Evolutionary conservation across 92 coral and sea anemone genomes (phyloP).

Genomic region (Paragorgia papillata): DNA sequence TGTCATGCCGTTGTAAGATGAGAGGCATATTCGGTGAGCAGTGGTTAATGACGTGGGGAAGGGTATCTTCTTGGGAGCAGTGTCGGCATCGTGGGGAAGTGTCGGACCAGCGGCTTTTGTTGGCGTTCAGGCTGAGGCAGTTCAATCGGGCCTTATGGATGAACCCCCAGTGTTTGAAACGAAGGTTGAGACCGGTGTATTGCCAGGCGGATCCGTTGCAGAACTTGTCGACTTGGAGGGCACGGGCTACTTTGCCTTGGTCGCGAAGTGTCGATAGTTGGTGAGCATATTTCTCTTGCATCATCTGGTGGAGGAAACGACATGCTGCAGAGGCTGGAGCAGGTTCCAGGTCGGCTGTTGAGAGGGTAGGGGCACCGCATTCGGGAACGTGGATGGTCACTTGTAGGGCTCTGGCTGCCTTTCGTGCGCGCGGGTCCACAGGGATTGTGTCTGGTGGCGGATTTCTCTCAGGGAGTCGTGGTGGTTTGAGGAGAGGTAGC

Average conservation of each 20-base stretch:
- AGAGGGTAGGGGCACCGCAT: constrained; percentile 6
- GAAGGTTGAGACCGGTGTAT: constrained; percentile 21
- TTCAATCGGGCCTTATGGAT: constrained; percentile 52
- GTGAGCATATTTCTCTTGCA: not conserved
- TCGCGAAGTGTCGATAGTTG: not conserved
- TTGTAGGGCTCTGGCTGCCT: constrained; percentile 14
- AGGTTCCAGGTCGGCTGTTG: constrained; percentile 9
- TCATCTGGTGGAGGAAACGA: not conserved
- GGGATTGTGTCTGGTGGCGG: constrained; percentile 7
- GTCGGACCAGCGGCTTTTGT: constrained; percentile 41
- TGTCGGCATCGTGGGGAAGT: constrained; percentile 4
- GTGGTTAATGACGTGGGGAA: constrained; percentile 39
- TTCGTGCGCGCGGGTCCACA: constrained; percentile 20
- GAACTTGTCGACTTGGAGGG: constrained; percentile 15
- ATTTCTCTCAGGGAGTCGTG: constrained; percentile 7
- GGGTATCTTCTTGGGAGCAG: constrained; percentile 21
- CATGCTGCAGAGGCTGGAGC: not conserved
- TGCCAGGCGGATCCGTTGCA: constrained; percentile 25
- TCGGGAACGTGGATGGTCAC: constrained; percentile 4
- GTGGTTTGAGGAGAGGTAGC: constrained; percentile 1
- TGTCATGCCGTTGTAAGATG: constrained; percentile 27
- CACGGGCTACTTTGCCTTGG: constrained; percentile 44
- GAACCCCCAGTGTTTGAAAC: constrained; percentile 44
- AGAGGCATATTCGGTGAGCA: constrained; percentile 25
- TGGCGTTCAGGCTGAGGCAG: constrained; percentile 42